phyloP scores from a whole-genome alignment of 2,888 invertebrate species.

The Tribolium freemani region DNA sequence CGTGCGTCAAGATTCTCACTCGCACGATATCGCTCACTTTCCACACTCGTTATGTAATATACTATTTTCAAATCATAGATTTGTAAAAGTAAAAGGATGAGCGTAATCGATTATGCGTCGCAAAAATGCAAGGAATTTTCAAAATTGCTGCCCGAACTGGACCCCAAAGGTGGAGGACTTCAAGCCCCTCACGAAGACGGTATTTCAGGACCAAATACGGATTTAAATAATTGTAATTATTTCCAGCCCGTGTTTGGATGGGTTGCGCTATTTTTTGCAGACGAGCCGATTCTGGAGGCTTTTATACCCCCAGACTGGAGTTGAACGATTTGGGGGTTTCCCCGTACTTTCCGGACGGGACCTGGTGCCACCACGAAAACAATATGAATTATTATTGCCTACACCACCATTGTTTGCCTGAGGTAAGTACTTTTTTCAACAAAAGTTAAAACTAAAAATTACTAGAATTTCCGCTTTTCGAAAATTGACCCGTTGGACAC shows the following conservation, averaged over 20 bases:
- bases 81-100: conserved; percentile 71
- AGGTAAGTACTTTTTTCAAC: conserved; percentile 66
- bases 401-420: conserved; percentile 82
- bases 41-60: no score
- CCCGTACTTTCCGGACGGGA: conserved; percentile 85
- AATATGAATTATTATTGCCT: conserved; percentile 78
- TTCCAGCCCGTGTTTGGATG: conserved; percentile 73
- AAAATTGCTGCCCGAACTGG: conserved; percentile 73
- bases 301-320: conserved; percentile 83
- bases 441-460: conserved; percentile 36
- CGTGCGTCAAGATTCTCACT: no score
- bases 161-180: conserved; percentile 77
- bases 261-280: conserved; percentile 85
- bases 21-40: no score
- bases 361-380: conserved; percentile 82
- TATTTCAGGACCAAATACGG: not conserved
- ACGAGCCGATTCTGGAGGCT: conserved; percentile 75
- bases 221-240: no score
- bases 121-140: conserved; percentile 77
- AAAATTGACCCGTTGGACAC: conserved; percentile 68
- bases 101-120: conserved; percentile 73
- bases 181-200: conserved; percentile 82
- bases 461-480: conserved; percentile 74
- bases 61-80: conserved; percentile 57
- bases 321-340: conserved; percentile 80